These are phyloP conservation scores for Sebastes iracundus DNA, from an alignment of 2,797 vertebrate genomes.

Conservation along the genomic window DNA sequence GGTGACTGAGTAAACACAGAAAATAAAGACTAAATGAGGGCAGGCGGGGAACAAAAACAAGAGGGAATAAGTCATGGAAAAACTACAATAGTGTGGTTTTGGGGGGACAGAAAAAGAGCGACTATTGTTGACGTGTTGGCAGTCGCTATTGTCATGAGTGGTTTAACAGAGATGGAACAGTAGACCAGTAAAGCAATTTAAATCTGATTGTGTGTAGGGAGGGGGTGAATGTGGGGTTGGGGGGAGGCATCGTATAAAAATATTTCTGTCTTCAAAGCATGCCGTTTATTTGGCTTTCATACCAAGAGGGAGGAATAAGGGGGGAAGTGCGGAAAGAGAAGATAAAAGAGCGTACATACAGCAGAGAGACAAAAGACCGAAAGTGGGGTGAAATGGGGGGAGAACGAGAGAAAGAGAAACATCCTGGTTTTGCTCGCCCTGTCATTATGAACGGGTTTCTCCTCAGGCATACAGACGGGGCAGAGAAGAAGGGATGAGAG, in stretches of 20 bases:
- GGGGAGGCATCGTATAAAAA: conserved; percentile 64
- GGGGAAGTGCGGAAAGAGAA: conserved; percentile 11
- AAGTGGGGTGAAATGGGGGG: conserved; percentile 49
- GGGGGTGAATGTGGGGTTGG: conserved; percentile 12
- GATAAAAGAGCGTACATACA: conserved; percentile 52
- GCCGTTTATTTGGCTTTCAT: conserved; percentile 69
- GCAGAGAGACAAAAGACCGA: conserved; percentile 51
- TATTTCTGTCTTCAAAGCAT: conserved; percentile 77
- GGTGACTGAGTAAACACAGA: conserved; percentile 38
- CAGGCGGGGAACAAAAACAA: conserved; percentile 50
- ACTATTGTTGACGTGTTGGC: conserved; percentile 79
- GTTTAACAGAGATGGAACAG: conserved; percentile 76
- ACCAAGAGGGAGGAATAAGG: conserved; percentile 34
- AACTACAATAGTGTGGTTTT: conserved; percentile 75
- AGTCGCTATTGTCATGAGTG: conserved; percentile 72
- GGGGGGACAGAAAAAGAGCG: conserved; percentile 38
- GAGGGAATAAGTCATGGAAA: conserved; percentile 73
- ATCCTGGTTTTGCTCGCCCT: conserved; percentile 69
- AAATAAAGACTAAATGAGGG: conserved; percentile 12
- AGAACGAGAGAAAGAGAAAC: conserved; percentile 67
- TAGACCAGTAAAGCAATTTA: conserved; percentile 73
- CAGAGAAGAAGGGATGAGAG: conserved; percentile 45
- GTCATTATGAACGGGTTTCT: conserved; percentile 70
- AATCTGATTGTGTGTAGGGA: conserved; percentile 61
- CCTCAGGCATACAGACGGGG: conserved; percentile 46